Conservation (phyloP, 1,140 invertebrate genomes). For the Antheraea pernyi region DNA sequence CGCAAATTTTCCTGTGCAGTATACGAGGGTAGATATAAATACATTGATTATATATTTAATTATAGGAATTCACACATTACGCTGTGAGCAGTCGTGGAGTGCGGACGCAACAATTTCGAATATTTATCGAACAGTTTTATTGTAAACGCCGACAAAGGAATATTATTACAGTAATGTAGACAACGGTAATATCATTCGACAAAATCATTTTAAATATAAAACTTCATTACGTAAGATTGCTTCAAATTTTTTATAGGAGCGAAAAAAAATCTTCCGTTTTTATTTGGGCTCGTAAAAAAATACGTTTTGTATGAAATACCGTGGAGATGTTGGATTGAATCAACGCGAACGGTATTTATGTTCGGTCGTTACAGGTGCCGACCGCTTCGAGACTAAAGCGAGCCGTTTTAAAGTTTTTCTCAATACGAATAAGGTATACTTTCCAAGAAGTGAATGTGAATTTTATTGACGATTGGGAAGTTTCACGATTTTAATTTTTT, state of each 20-base stretch:
- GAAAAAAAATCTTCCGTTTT: constrained; percentile 3
- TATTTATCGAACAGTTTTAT: too few species aligned
- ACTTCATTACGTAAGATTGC: neutral
- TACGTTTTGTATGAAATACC: constrained; percentile 13
- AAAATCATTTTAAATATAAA: neutral
- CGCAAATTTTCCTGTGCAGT: too few species aligned
- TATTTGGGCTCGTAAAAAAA: constrained; percentile 15
- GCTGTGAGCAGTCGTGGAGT: too few species aligned
- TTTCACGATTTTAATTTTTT: neutral
- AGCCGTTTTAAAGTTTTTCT: neutral
- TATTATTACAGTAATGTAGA: too few species aligned
- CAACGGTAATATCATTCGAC: neutral
- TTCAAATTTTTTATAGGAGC: neutral
- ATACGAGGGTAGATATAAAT: too few species aligned
- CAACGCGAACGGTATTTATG: constrained; percentile 4
- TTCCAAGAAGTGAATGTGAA: neutral
- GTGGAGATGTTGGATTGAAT: constrained; percentile 10
- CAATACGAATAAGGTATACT: neutral
- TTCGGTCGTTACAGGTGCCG: constrained; percentile 12
- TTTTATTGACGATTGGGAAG: neutral
- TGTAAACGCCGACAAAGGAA: too few species aligned
- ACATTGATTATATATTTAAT: too few species aligned
- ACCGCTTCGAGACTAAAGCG: neutral
- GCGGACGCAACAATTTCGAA: too few species aligned
- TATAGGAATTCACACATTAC: too few species aligned